phyloP scores from a whole-genome alignment of 2,888 invertebrate genomes.

The Corythucha ciliata region DNA sequence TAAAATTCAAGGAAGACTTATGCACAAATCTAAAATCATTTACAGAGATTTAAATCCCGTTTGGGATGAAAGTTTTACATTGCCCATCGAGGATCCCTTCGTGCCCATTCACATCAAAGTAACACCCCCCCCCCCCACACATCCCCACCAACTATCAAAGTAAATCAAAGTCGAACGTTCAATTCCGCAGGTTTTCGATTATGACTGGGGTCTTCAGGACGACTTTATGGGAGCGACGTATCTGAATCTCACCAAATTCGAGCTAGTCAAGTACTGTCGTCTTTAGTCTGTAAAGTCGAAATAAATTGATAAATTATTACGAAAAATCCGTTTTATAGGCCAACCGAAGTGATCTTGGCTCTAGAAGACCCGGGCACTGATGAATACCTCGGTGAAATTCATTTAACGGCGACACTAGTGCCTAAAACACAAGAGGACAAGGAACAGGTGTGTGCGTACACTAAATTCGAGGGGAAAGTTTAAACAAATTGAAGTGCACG shows the following conservation, averaged over 20 bases:
- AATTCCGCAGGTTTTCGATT: constrained; percentile 72
- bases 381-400: constrained; percentile 72
- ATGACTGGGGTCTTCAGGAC: constrained; percentile 93
- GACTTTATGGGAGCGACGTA: constrained; percentile 94
- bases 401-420: constrained; percentile 72
- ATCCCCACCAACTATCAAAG: neutral
- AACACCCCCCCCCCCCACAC: constrained; percentile 30
- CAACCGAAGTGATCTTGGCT: constrained; percentile 63
- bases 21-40: constrained; percentile 90
- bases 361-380: constrained; percentile 68
- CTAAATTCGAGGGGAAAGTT: neutral
- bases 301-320: constrained; percentile 4
- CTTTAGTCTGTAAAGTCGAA: too few relatives aligned
- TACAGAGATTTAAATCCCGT: constrained; percentile 89
- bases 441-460: constrained; percentile 61
- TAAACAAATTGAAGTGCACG: too few relatives aligned
- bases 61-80: constrained; percentile 95
- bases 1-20: constrained; percentile 72
- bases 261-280: constrained; percentile 53
- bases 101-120: constrained; percentile 78
- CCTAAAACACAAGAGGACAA: constrained; percentile 91
- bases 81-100: constrained; percentile 86
- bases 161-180: neutral
- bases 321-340: constrained; percentile 39
- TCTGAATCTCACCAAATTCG: constrained; percentile 73